phyloP scores from a whole-genome alignment of 53 echinoderm and acorn worm genomes.

The Echinarachnius parma region DNA sequence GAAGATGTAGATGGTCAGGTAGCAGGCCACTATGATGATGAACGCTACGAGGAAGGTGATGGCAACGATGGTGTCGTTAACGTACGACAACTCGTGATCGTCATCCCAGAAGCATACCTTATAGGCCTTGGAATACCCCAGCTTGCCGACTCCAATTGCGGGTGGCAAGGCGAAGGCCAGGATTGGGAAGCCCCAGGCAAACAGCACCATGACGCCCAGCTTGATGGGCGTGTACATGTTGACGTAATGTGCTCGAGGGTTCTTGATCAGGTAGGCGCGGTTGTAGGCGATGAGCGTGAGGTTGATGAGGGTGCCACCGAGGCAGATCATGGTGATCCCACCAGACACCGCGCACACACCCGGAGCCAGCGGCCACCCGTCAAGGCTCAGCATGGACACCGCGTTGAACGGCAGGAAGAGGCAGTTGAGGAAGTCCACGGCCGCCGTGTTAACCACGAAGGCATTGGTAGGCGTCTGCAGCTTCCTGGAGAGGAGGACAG shows the following conservation, averaged over 20 bases:
- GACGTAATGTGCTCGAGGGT: slow-evolving; percentile 35
- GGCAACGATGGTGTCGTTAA: slow-evolving; percentile 32
- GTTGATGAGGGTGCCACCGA: slow-evolving; percentile 44
- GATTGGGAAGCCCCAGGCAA: slow-evolving; percentile 46
- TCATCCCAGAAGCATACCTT: slow-evolving; percentile 40
- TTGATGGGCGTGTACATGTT: slow-evolving; percentile 44
- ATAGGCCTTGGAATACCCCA: slow-evolving; percentile 29
- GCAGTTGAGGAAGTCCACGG: slow-evolving; percentile 63
- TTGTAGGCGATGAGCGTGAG: slow-evolving; percentile 56
- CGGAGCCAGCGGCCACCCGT: slow-evolving; percentile 46
- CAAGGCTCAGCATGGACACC: slow-evolving; percentile 51
- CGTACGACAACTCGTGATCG: slow-evolving; percentile 9
- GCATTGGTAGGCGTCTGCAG: slow-evolving; percentile 62
- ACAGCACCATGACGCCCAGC: slow-evolving; percentile 44
- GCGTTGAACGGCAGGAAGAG: slow-evolving; percentile 55
- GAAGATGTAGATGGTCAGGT: slow-evolving; percentile 46
- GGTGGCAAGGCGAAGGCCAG: slow-evolving; percentile 37
- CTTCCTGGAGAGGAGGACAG: slow-evolving; percentile 59
- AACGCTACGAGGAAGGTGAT: slow-evolving; percentile 21
- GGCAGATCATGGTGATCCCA: slow-evolving; percentile 35
- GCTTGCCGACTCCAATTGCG: slow-evolving; percentile 13
- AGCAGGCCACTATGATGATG: slow-evolving; percentile 50
- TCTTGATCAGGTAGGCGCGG: slow-evolving; percentile 45
- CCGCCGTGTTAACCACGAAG: slow-evolving; percentile 60
- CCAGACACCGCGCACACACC: slow-evolving; percentile 26